These are phyloP conservation scores for Tetranychus cinnabarinus DNA, from an alignment of 1,140 invertebrate species.

Conservation along the genomic window DNA sequence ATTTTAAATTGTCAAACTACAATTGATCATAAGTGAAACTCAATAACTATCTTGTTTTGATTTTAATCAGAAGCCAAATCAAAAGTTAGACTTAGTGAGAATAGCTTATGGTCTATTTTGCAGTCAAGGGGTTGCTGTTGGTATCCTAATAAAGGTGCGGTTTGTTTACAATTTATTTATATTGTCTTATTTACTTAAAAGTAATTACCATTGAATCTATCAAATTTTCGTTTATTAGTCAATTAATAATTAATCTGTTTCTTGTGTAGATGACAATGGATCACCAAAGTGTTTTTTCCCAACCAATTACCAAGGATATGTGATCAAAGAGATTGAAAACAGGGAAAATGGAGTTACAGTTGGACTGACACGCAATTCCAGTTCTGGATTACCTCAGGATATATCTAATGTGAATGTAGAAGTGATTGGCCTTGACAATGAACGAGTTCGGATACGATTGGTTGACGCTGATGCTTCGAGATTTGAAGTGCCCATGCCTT, in stretches of 20 bases:
- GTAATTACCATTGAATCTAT: too few relatives aligned
- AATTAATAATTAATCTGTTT: not conserved
- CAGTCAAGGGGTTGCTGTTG: not conserved
- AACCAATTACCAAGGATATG: not conserved
- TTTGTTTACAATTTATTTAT: not conserved
- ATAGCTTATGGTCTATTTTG: too few relatives aligned
- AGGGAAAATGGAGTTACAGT: not conserved
- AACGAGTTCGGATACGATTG: not conserved
- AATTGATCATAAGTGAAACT: too few relatives aligned
- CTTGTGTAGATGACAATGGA: not conserved
- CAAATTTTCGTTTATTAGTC: too few relatives aligned
- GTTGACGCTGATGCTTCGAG: not conserved
- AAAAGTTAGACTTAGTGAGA: not conserved
- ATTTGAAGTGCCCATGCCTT: not conserved
- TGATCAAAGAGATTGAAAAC: not conserved
- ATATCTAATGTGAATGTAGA: not conserved
- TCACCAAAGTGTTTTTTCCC: not conserved
- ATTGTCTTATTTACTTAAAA: too few relatives aligned
- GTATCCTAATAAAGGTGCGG: not conserved
- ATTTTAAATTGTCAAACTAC: too few relatives aligned
- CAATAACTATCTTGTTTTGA: too few relatives aligned
- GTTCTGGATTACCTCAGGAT: not conserved
- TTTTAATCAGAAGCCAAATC: not conserved
- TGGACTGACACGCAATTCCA: not conserved
- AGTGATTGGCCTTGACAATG: not conserved